Conservation (phyloP, 2,113 vertebrate species). For the Camelus bactrianus region DNA sequence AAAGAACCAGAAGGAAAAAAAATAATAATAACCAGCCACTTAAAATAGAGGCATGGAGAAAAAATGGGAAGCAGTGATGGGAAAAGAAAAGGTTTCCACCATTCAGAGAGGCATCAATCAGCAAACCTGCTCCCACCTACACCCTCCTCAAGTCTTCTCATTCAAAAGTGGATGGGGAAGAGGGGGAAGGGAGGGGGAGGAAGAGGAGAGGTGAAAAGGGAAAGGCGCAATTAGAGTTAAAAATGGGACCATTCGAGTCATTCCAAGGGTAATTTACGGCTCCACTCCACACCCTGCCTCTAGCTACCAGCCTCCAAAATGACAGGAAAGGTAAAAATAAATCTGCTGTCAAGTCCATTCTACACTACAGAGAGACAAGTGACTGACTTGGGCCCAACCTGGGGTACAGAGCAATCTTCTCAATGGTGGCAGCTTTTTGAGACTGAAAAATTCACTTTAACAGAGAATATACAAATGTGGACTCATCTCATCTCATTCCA, state of each 20-base stretch:
- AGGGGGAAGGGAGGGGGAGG: background rate
- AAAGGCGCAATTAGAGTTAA: conserved; percentile 74
- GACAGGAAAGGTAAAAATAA: conserved; percentile 73
- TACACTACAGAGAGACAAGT: conserved; percentile 52
- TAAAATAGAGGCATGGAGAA: conserved; percentile 83
- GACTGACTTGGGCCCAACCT: conserved; percentile 31
- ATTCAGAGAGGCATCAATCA: background rate
- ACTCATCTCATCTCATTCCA: background rate
- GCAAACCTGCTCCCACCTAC: background rate
- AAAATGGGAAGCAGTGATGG: background rate
- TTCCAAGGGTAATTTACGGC: conserved; percentile 52
- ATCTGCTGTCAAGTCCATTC: conserved; percentile 28
- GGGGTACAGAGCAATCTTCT: background rate
- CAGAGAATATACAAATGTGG: background rate
- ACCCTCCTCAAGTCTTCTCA: background rate
- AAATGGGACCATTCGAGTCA: conserved; percentile 60
- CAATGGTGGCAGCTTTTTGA: background rate
- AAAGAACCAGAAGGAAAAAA: conserved; percentile 28
- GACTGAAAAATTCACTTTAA: background rate
- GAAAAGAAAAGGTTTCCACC: conserved; percentile 51
- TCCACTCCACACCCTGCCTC: conserved; percentile 64
- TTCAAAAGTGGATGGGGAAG: background rate
- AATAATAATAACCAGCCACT: conserved; percentile 67
- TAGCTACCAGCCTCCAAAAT: conserved; percentile 69
- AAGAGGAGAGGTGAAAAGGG: background rate